Percentiles rank a stretch among this genome's conserved stretches.
Conservation (phyloP, 2,113 vertebrate genomes). For the Anas platyrhynchos region DNA sequence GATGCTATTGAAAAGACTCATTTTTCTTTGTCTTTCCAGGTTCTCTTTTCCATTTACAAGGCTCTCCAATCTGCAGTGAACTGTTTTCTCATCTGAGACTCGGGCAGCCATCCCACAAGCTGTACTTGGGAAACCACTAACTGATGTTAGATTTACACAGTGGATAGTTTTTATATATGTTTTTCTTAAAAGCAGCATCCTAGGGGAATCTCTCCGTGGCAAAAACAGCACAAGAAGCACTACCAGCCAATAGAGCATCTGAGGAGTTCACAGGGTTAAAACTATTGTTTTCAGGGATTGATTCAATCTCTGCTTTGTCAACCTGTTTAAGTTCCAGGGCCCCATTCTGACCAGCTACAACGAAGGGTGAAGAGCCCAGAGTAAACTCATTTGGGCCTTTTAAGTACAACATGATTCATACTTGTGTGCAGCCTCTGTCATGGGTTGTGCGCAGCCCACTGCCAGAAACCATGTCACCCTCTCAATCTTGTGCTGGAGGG, state of each 20-base stretch:
- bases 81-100: conserved; percentile 10
- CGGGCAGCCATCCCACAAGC: not conserved
- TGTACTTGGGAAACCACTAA: conserved; percentile 23
- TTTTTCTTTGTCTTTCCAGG: not conserved
- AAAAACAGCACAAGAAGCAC: not conserved
- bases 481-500: not conserved
- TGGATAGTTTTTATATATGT: conserved; percentile 37
- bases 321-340: not conserved
- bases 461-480: not conserved
- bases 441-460: conserved; percentile 11
- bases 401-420: conserved; percentile 20
- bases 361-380: not conserved
- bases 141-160: conserved; percentile 51
- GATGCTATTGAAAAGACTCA: not conserved
- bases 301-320: conserved; percentile 52
- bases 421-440: conserved; percentile 1
- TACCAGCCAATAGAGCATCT: not conserved
- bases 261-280: conserved; percentile 43
- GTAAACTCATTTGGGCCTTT: conserved; percentile 1
- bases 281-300: conserved; percentile 39
- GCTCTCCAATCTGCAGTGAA: not conserved
- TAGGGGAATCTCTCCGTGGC: conserved; percentile 3
- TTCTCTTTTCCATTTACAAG: not conserved
- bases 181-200: conserved; percentile 53
- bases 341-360: not conserved